phyloP scores from a whole-genome alignment of 1,140 invertebrate genomes.

The Lamellibrachia luymesi region DNA sequence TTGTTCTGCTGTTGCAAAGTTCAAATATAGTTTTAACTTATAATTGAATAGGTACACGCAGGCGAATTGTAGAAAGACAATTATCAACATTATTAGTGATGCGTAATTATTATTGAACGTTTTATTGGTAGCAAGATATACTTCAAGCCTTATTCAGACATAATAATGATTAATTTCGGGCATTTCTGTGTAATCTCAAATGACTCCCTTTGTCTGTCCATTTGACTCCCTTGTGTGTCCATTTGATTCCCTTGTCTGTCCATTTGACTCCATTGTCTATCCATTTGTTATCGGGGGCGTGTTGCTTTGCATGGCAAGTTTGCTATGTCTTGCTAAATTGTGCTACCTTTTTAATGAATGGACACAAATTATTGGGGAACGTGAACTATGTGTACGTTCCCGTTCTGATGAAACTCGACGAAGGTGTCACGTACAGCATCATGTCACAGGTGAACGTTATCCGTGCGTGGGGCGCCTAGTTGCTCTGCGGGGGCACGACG shows the following conservation, averaged over 20 bases:
- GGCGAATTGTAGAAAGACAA: background rate
- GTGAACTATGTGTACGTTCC: background rate
- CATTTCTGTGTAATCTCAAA: too few relatives aligned
- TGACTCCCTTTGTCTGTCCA: too few relatives aligned
- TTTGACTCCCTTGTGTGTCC: too few relatives aligned
- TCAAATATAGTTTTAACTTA: background rate
- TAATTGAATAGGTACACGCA: background rate
- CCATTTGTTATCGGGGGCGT: background rate
- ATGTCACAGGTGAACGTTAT: conserved; percentile 13
- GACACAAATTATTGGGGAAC: background rate
- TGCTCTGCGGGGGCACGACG: conserved; percentile 48
- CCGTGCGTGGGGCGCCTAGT: conserved; percentile 39
- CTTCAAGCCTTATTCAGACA: too few relatives aligned
- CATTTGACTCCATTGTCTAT: too few relatives aligned
- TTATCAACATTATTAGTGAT: too few relatives aligned
- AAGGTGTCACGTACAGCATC: background rate
- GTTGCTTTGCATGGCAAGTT: background rate
- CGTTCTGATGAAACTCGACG: background rate
- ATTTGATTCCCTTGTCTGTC: too few relatives aligned
- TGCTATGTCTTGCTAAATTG: background rate
- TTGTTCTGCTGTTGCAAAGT: too few relatives aligned
- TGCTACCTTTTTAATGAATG: background rate
- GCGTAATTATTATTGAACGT: too few relatives aligned
- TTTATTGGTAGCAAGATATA: too few relatives aligned
- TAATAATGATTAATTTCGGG: too few relatives aligned